Conservation (phyloP, 2,113 vertebrate species). For the Oriolus oriolus region DNA sequence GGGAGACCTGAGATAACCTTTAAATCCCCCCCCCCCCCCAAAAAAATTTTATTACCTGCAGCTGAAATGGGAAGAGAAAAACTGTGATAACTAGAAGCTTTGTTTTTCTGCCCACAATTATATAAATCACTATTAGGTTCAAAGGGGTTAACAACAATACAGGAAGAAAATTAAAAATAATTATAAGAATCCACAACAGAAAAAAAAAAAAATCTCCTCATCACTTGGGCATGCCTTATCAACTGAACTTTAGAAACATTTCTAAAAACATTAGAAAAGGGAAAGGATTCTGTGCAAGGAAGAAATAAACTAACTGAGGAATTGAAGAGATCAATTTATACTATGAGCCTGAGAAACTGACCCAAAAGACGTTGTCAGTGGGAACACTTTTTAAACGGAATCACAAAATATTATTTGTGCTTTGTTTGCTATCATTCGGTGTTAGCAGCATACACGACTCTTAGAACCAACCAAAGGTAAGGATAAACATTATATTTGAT, state of each 20-base stretch:
- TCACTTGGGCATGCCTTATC: neutral
- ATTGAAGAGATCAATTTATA: neutral
- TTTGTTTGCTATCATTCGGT: neutral
- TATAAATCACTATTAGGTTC: neutral
- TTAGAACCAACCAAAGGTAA: neutral
- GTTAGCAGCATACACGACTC: neutral
- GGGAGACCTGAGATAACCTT: neutral
- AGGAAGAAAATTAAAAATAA: neutral
- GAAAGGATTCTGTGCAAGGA: neutral
- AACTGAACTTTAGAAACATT: neutral
- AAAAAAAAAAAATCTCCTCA: neutral
- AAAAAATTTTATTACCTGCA: neutral
- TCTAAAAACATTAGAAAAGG: neutral
- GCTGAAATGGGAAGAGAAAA: neutral
- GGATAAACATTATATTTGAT: neutral
- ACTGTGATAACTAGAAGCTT: neutral
- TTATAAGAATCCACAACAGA: neutral
- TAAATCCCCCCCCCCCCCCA: rapidly evolving
- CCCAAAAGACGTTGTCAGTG: neutral
- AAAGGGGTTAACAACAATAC: neutral
- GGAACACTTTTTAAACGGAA: neutral
- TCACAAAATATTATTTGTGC: neutral
- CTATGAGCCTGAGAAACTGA: neutral
- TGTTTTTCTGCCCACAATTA: neutral
- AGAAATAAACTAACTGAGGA: neutral